Evolutionary conservation across 2,797 vertebrate species (phyloP).

Genomic region (Perodicticus potto): DNA sequence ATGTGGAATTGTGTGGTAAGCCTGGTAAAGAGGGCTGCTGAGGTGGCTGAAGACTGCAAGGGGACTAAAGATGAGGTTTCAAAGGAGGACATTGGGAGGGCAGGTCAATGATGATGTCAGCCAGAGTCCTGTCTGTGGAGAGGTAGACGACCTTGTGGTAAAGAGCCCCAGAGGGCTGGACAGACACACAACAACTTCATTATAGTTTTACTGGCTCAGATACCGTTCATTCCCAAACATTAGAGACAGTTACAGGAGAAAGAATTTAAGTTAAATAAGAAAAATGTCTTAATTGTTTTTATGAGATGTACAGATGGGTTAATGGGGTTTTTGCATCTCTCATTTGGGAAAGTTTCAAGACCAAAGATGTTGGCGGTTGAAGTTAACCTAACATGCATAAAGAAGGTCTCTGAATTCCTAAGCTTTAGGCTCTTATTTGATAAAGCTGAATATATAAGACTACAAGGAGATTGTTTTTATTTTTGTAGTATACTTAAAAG

Average conservation of each 20-base stretch:
- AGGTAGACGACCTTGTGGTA: background rate
- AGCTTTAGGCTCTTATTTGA: constrained; percentile 16
- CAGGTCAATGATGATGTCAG: background rate
- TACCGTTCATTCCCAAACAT: background rate
- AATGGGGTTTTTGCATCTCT: constrained; percentile 41
- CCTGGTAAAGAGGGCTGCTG: background rate
- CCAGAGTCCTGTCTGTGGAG: background rate
- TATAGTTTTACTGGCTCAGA: background rate
- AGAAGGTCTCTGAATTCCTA: constrained; percentile 20
- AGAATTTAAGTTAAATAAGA: constrained; percentile 51
- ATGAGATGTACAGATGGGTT: background rate
- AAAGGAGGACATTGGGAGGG: background rate
- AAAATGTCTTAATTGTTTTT: background rate
- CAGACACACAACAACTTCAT: background rate
- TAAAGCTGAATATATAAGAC: constrained; percentile 33
- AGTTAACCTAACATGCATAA: constrained; percentile 47
- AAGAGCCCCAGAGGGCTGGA: background rate
- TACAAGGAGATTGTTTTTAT: constrained; percentile 53
- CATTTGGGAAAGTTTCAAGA: constrained; percentile 9
- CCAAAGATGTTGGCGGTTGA: constrained; percentile 47
- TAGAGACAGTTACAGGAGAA: constrained; percentile 19
- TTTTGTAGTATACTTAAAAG: constrained; percentile 50
- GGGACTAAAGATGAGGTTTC: background rate
- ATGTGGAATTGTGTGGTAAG: background rate
- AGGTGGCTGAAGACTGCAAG: background rate